phyloP scores from a whole-genome alignment of 2,888 invertebrate species.

The Cetonia aurata region DNA sequence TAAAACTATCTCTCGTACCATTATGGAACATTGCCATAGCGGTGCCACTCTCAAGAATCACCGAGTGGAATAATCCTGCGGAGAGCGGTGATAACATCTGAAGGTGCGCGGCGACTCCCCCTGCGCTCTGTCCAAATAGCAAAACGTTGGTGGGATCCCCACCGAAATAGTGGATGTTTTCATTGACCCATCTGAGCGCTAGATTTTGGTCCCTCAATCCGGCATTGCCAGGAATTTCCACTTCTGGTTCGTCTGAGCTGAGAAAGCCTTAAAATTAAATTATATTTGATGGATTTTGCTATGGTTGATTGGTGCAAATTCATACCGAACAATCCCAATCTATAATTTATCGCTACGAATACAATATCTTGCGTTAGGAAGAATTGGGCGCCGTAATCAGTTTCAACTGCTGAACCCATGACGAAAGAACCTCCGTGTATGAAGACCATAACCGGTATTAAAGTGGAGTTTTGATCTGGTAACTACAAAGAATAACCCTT shows the following conservation, averaged over 20 bases:
- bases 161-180: slow-evolving; percentile 33
- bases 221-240: slow-evolving; percentile 18
- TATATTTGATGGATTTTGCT: background rate
- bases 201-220: slow-evolving; percentile 27
- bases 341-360: slow-evolving; percentile 39
- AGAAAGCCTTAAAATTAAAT: background rate
- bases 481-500: slow-evolving; percentile 18
- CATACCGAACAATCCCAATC: slow-evolving; percentile 28
- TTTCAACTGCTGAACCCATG: slow-evolving; percentile 26
- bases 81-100: slow-evolving; percentile 24
- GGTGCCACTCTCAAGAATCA: slow-evolving; percentile 19
- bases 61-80: slow-evolving; percentile 25
- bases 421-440: slow-evolving; percentile 39
- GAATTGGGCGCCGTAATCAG: slow-evolving; percentile 29
- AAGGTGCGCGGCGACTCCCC: slow-evolving; percentile 22
- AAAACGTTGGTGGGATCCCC: slow-evolving; percentile 26
- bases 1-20: slow-evolving; percentile 3
- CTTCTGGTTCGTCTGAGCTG: slow-evolving; percentile 23
- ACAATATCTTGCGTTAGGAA: slow-evolving; percentile 34
- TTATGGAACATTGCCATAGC: background rate
- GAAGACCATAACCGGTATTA: slow-evolving; percentile 36
- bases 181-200: slow-evolving; percentile 28
- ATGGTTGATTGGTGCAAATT: background rate
- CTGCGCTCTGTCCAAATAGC: slow-evolving; percentile 34
- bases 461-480: slow-evolving; percentile 2